Evolutionary conservation across 2,888 invertebrate genomes (phyloP).

Genomic region (Cantharis lateralis): DNA sequence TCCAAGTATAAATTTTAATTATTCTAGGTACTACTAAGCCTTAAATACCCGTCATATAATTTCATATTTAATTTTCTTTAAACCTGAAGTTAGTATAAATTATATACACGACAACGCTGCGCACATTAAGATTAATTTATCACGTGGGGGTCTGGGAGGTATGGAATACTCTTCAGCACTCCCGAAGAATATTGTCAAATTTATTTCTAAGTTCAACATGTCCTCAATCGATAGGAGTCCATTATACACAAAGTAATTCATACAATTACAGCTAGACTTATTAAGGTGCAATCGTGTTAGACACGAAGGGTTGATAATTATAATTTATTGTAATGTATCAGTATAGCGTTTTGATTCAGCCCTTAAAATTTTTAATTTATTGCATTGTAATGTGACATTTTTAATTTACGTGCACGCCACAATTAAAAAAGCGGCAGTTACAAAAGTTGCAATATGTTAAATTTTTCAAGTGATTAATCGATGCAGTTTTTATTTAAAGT

Average conservation of each 20-base stretch:
- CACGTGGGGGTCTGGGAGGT: too few relatives aligned
- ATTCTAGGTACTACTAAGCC: not conserved
- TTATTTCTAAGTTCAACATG: too few relatives aligned
- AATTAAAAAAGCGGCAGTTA: not conserved
- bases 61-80: not conserved
- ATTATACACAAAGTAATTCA: not conserved
- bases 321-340: constrained; percentile 35
- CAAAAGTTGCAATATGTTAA: not conserved
- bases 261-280: not conserved
- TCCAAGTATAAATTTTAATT: not conserved
- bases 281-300: constrained; percentile 3
- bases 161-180: too few relatives aligned
- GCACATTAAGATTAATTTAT: too few relatives aligned
- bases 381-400: constrained; percentile 26
- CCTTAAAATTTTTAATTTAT: constrained; percentile 25
- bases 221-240: not conserved
- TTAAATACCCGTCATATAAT: not conserved
- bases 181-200: too few relatives aligned
- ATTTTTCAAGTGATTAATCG: not conserved
- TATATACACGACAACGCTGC: not conserved
- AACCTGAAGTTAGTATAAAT: not conserved
- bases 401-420: constrained; percentile 13
- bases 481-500: not conserved
- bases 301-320: constrained; percentile 34
- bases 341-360: constrained; percentile 23